Evolutionary conservation across 1,140 invertebrate species (phyloP), one percentile per base, ranked within the genome.

Genomic region (Drosophila tani): DNA sequence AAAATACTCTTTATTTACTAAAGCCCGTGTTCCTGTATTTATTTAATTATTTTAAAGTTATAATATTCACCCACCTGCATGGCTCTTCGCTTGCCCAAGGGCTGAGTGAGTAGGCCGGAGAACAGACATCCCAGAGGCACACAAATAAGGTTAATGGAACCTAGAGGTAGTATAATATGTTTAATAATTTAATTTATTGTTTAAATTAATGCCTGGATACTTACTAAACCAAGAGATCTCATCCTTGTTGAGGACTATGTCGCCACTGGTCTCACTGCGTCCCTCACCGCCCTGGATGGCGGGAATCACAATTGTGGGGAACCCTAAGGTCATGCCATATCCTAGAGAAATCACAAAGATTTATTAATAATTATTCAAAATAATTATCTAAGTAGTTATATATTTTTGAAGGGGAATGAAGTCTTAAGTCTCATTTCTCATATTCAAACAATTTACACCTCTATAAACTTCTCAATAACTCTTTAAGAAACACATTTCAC

Each of bases 201-300:
- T 1, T 0, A 15, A 12, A 2, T 41, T 21, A 0, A 17, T n/a
- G 4, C 35, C 17, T 17, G 15, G 5, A n/a, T 4, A 84, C 95
- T 94, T 92, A 96, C 95, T 95, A 79, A 97, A 96, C 96, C 96
- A 97, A 40, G 96, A 96, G 53, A 97, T 94, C 91, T 96, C 94
- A 7, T 95, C 95, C 46, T 93, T 93, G 6, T 94, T 94, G 5
- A 96, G 93, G 2, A 91, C 76, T 38, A 96, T 93, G 5, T 93
- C 92, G 60, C 93, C 91, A 29, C 65, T 71, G 56, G 93, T 40
- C 29, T 86, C 75, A 73, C 94, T 92, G 79, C 94, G 93, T 21
- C 88, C 92, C 55, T 93, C 92, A 24, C 79, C 82, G 1, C 94
- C 91, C 75, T 94, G 93, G 17, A 97, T 93, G 11, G 95, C 95